A percentile compares a stretch with the other conserved stretches of the same genome.
These are phyloP conservation scores for Salvelinus fontinalis DNA, from an alignment of 2,113 vertebrate genomes.

Conservation along the genomic window DNA sequence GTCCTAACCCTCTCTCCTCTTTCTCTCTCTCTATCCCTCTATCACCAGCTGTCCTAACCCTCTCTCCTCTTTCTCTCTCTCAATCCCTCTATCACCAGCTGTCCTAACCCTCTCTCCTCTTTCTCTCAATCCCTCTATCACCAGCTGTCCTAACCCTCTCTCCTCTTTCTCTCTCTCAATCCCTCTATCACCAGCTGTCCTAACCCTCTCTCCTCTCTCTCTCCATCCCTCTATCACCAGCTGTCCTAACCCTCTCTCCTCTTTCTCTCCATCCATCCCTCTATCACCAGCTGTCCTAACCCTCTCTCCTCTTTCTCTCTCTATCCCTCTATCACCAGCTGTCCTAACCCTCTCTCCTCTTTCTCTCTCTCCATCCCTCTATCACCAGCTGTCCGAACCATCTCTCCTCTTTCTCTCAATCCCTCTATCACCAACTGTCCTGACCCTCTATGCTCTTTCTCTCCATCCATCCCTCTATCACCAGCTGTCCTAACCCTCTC, in stretches of 20 bases:
- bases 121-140: background rate
- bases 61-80: too few relatives aligned
- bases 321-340: background rate
- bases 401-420: background rate
- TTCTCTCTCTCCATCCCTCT: too few relatives aligned
- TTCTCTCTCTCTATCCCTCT: background rate
- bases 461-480: too few relatives aligned
- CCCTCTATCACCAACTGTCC: too few relatives aligned
- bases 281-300: too few relatives aligned
- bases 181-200: too few relatives aligned
- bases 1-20: background rate
- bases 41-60: too few relatives aligned
- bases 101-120: background rate
- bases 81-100: too few relatives aligned
- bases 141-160: background rate
- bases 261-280: too few relatives aligned
- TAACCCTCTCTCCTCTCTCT: background rate
- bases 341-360: background rate
- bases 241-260: background rate
- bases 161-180: background rate
- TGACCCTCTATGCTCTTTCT: background rate
- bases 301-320: background rate
- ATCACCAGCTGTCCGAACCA: too few relatives aligned
- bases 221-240: background rate
- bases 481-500: too few relatives aligned